Evolutionary conservation across 2,113 vertebrate genomes (phyloP).

Genomic region (Cyanoderma ruficeps): DNA sequence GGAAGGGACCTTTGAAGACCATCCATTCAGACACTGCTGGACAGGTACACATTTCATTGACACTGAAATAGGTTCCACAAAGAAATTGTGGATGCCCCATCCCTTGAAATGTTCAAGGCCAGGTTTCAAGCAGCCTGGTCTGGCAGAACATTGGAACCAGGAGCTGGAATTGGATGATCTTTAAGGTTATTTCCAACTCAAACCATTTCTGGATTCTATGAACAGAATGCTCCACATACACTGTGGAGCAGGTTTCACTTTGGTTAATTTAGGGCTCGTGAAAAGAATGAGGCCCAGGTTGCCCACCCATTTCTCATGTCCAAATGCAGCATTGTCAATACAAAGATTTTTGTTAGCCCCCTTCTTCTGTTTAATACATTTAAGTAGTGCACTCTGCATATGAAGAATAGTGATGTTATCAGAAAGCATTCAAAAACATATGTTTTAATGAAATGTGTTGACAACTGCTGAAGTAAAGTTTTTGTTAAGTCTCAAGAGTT

Average conservation of each 20-base stretch:
- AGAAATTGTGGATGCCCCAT: neutral
- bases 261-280: neutral
- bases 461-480: slow-evolving; percentile 76
- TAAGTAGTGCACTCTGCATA: slow-evolving; percentile 69
- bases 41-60: neutral
- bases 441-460: slow-evolving; percentile 73
- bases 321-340: neutral
- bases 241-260: neutral
- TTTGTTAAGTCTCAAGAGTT: slow-evolving; percentile 75
- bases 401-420: slow-evolving; percentile 54
- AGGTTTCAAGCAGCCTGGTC: neutral
- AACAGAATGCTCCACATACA: rapidly evolving
- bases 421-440: slow-evolving; percentile 68
- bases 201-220: neutral
- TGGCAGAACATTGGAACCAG: neutral
- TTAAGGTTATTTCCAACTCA: neutral
- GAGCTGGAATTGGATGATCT: neutral
- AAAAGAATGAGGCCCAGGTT: neutral
- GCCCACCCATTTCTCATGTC: neutral
- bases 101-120: neutral
- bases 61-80: neutral
- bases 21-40: neutral
- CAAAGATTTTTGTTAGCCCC: neutral
- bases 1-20: neutral
- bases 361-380: slow-evolving; percentile 61